Conservation (phyloP, 2,888 invertebrate species). For the Drosophila birchii region DNA sequence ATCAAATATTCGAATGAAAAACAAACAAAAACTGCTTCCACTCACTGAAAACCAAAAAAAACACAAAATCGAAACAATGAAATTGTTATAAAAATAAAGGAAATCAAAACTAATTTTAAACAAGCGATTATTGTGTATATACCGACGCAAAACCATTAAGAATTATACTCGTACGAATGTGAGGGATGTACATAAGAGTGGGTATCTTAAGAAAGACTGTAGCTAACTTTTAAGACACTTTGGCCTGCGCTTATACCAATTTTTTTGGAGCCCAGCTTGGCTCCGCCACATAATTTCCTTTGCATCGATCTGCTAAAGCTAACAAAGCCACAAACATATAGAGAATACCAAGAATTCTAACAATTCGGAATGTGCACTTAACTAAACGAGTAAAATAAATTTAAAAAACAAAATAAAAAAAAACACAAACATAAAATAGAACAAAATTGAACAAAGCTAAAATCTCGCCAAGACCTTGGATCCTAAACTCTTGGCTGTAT, state of each 20-base stretch:
- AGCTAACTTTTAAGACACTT: constrained; percentile 69
- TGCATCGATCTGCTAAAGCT: constrained; percentile 34
- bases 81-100: constrained; percentile 54
- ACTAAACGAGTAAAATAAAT: constrained; percentile 5
- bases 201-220: constrained; percentile 78
- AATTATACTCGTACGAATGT: constrained; percentile 22
- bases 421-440: constrained; percentile 1
- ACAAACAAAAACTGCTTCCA: constrained; percentile 71
- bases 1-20: constrained; percentile 37
- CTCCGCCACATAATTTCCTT: constrained; percentile 17
- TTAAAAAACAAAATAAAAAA: background rate
- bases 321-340: constrained; percentile 1
- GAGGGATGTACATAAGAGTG: constrained; percentile 31
- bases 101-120: constrained; percentile 48
- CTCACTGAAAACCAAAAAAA: constrained; percentile 27
- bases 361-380: constrained; percentile 47
- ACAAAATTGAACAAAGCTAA: background rate
- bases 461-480: constrained; percentile 27
- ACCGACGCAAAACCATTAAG: constrained; percentile 16
- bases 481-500: constrained; percentile 40
- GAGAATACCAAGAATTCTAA: constrained; percentile 17
- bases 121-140: constrained; percentile 38
- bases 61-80: constrained; percentile 50
- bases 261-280: constrained; percentile 23
- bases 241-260: constrained; percentile 58